phyloP scores from a whole-genome alignment of 2,113 vertebrate genomes.

The Urocynchramus pylzowi region DNA sequence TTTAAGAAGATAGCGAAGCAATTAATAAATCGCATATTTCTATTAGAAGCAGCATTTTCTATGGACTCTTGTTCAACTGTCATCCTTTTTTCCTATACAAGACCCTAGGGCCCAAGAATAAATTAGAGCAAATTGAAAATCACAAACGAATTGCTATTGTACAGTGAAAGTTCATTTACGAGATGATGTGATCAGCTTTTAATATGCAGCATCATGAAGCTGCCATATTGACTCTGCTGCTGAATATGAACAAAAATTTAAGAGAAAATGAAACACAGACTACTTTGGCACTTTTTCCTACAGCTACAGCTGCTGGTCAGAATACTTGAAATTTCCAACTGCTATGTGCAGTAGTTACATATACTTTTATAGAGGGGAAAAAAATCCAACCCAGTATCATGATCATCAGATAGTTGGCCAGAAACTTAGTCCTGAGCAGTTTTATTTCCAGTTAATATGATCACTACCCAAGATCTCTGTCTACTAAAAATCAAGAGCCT shows the following conservation, averaged over 20 bases:
- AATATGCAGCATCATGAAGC: slow-evolving; percentile 45
- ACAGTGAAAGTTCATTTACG: slow-evolving; percentile 17
- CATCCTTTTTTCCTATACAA: background rate
- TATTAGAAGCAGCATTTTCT: slow-evolving; percentile 17
- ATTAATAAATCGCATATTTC: slow-evolving; percentile 48
- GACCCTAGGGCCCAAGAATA: slow-evolving; percentile 24
- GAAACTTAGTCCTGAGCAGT: background rate
- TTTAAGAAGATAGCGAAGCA: slow-evolving; percentile 9
- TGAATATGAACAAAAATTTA: slow-evolving; percentile 34
- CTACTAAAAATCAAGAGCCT: background rate
- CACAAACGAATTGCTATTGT: slow-evolving; percentile 20
- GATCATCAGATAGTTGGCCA: background rate
- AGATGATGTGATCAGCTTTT: slow-evolving; percentile 49
- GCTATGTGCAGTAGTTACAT: background rate
- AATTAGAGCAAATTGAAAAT: slow-evolving; percentile 50
- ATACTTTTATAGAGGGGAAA: background rate
- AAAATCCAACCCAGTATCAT: background rate
- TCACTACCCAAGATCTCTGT: background rate
- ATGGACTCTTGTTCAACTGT: background rate
- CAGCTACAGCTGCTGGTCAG: background rate
- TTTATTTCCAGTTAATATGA: background rate
- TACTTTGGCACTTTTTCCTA: background rate
- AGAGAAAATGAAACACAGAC: background rate
- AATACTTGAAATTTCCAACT: background rate
- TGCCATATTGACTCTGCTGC: slow-evolving; percentile 44